These are phyloP conservation scores for Netelia virgata DNA, from an alignment of 2,888 invertebrate genomes.

Conservation along the genomic window DNA sequence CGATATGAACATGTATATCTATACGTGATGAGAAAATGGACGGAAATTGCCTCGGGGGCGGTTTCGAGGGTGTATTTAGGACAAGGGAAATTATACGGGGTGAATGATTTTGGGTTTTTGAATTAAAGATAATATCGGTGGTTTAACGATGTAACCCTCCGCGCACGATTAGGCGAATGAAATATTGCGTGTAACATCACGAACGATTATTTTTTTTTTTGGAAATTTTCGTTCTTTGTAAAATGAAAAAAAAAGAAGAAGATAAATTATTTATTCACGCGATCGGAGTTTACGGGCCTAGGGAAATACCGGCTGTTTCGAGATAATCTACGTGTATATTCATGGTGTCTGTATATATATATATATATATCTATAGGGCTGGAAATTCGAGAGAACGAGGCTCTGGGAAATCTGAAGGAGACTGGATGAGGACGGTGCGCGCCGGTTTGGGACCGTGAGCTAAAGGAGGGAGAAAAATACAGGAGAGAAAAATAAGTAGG, in stretches of 20 bases:
- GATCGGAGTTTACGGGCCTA: neutral
- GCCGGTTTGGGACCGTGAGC: constrained; percentile 45
- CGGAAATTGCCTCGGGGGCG: too few relatives aligned
- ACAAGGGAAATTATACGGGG: neutral
- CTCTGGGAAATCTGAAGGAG: constrained; percentile 67
- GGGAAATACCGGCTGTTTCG: constrained; percentile 17
- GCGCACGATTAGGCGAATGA: too few relatives aligned
- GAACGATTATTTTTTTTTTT: too few relatives aligned
- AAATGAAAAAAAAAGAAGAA: too few relatives aligned
- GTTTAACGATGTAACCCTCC: too few relatives aligned
- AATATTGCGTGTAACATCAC: too few relatives aligned
- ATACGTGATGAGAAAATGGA: too few relatives aligned
- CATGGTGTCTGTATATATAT: constrained; percentile 11
- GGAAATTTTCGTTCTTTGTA: too few relatives aligned
- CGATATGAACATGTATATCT: too few relatives aligned
- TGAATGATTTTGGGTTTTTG: too few relatives aligned
- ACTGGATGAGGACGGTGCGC: constrained; percentile 57
- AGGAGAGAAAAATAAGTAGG: constrained; percentile 51
- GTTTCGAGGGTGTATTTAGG: neutral
- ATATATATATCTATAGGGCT: neutral
- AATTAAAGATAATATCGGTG: too few relatives aligned
- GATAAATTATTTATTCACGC: too few relatives aligned
- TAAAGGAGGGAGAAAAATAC: constrained; percentile 45
- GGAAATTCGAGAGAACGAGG: constrained; percentile 58
- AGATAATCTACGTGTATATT: constrained; percentile 12